Evolutionary conservation across 1,140 invertebrate species (phyloP).

Genomic region (Trichoplusia ni): DNA sequence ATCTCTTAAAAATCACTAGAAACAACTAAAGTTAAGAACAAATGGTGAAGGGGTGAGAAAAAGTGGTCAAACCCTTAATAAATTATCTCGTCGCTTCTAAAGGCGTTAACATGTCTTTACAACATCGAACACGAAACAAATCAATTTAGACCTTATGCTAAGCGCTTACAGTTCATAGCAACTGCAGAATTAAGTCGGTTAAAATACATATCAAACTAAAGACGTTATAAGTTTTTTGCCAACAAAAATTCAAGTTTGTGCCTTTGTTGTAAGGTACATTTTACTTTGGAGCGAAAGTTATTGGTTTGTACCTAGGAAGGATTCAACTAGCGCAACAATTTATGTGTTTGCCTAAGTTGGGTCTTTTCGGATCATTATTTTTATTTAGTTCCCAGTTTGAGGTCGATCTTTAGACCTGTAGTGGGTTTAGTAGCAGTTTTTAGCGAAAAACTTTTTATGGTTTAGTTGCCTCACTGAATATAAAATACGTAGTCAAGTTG

Average conservation of each 20-base stretch:
- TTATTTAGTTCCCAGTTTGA: slow-evolving; percentile 44
- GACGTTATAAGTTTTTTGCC: slow-evolving; percentile 28
- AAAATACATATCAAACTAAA: slow-evolving; percentile 30
- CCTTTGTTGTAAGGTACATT: slow-evolving; percentile 33
- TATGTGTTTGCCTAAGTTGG: slow-evolving; percentile 70
- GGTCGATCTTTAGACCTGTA: slow-evolving; percentile 15
- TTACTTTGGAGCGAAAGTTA: slow-evolving; percentile 30
- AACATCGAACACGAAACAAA: neutral
- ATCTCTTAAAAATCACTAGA: slow-evolving; percentile 12
- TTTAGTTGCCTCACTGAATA: neutral
- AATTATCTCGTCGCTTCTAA: slow-evolving; percentile 53
- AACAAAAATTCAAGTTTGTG: slow-evolving; percentile 35
- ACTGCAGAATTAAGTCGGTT: slow-evolving; percentile 22
- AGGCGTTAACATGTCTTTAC: slow-evolving; percentile 40
- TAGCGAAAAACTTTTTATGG: slow-evolving; percentile 7
- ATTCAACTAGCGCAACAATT: slow-evolving; percentile 69
- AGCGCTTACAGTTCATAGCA: neutral
- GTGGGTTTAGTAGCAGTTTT: slow-evolving; percentile 9
- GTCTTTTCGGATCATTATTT: slow-evolving; percentile 65
- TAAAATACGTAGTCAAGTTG: neutral
- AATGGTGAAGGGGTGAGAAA: slow-evolving; percentile 54
- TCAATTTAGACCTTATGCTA: slow-evolving; percentile 25
- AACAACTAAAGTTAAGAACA: slow-evolving; percentile 33
- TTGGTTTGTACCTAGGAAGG: slow-evolving; percentile 46
- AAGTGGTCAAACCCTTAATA: slow-evolving; percentile 52